A percentile compares a stretch with the other conserved stretches of the same genome.
phyloP scores from a whole-genome alignment of 2,888 invertebrate genomes.

The Serrognathus titanus region DNA sequence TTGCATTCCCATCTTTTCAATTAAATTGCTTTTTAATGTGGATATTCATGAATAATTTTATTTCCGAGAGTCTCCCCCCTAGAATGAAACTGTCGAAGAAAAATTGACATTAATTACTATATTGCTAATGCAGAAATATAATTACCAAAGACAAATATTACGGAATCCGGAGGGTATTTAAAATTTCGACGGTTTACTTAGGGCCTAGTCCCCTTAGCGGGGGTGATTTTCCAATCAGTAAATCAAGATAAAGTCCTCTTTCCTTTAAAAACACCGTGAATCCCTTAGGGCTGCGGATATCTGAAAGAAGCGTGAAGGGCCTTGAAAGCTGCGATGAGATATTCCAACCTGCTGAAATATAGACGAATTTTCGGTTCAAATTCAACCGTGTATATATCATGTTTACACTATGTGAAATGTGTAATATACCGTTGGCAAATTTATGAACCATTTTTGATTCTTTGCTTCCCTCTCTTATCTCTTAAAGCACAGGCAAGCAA shows the following conservation, averaged over 20 bases:
- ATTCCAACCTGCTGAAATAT: slow-evolving; percentile 32
- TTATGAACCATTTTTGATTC: slow-evolving; percentile 32
- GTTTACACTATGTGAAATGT: slow-evolving; percentile 35
- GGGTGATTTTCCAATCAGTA: slow-evolving; percentile 39
- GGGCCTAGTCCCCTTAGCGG: slow-evolving; percentile 25
- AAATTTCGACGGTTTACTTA: slow-evolving; percentile 26
- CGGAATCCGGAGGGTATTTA: slow-evolving; percentile 15
- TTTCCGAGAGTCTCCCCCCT: background rate
- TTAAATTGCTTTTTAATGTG: no score
- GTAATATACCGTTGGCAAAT: slow-evolving; percentile 31
- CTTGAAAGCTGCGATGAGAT: slow-evolving; percentile 28
- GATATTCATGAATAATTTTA: slow-evolving; percentile 1
- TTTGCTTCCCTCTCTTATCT: slow-evolving; percentile 25
- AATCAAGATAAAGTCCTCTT: slow-evolving; percentile 40
- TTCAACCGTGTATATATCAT: slow-evolving; percentile 34
- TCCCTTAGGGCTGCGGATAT: slow-evolving; percentile 30
- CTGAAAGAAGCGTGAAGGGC: slow-evolving; percentile 28
- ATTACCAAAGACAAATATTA: slow-evolving; percentile 14
- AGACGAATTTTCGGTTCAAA: slow-evolving; percentile 34
- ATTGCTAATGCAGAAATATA: slow-evolving; percentile 4
- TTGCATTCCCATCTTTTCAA: no score
- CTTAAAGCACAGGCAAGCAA: background rate
- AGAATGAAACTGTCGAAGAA: background rate
- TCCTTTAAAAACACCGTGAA: slow-evolving; percentile 38
- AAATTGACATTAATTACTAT: slow-evolving; percentile 5